Evolutionary conservation across 37 sponge, comb jelly and placozoan species (phyloP).

Genomic region (Aphrocallistes beatrix): DNA sequence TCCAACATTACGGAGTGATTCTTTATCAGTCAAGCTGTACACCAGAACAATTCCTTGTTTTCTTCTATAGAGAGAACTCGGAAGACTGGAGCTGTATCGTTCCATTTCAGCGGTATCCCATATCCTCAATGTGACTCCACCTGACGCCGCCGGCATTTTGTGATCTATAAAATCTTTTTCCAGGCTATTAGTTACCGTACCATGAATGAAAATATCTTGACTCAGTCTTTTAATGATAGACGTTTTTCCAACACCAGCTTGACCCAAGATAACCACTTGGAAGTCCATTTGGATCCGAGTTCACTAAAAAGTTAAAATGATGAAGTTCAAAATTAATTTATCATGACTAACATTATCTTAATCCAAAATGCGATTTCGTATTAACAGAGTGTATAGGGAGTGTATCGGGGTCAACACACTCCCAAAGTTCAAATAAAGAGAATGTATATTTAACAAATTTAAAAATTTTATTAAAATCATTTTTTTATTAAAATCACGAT

Average conservation of each 20-base stretch:
- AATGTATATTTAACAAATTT: too few species aligned
- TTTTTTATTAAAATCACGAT: too few species aligned
- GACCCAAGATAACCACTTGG: not conserved
- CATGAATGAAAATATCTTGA: not conserved
- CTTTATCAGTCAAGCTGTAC: not conserved
- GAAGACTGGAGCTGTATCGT: not conserved
- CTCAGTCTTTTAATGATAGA: not conserved
- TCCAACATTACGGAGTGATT: not conserved
- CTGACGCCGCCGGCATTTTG: not conserved
- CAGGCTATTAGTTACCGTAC: not conserved
- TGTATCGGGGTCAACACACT: too few species aligned
- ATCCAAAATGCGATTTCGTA: too few species aligned
- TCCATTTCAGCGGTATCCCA: slow-evolving; percentile 6
- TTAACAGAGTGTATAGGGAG: too few species aligned
- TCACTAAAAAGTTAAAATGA: too few species aligned
- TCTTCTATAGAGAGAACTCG: not conserved
- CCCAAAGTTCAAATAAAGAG: too few species aligned
- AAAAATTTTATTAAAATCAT: too few species aligned
- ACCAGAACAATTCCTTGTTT: not conserved
- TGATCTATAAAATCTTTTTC: not conserved
- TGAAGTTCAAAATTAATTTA: too few species aligned
- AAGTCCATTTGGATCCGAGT: too few species aligned
- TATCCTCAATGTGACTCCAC: not conserved
- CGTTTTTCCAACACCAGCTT: not conserved
- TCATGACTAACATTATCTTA: too few species aligned